Percentiles rank a stretch among this genome's conserved stretches.
phyloP scores from a whole-genome alignment of 2,113 vertebrate species.

The Oxygymnocypris stewartii region DNA sequence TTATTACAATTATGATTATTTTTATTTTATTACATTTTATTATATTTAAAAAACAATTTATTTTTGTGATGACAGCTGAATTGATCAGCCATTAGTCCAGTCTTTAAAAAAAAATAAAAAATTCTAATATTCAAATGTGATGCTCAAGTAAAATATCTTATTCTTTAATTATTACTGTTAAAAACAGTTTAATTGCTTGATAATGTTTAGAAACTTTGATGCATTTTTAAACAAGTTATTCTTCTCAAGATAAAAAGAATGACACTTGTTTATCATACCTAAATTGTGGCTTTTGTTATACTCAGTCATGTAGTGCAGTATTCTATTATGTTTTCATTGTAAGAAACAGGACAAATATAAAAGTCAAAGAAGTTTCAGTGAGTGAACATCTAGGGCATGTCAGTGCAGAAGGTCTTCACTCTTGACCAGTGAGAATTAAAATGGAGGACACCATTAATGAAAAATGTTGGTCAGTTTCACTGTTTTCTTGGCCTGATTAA shows the following conservation, averaged over 20 bases:
- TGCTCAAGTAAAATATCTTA: not conserved
- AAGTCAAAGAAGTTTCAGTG: conserved; percentile 3
- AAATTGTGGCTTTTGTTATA: not conserved
- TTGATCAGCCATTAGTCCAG: no score
- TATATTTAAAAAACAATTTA: no score
- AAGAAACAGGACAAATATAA: not conserved
- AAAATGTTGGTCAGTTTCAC: conserved; percentile 25
- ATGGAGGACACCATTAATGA: conserved; percentile 22
- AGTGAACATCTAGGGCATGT: conserved; percentile 5
- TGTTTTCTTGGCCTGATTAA: conserved; percentile 31
- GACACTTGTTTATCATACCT: not conserved
- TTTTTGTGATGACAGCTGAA: no score
- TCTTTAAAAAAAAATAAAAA: no score
- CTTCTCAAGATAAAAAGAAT: not conserved
- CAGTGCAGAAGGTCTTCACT: not conserved
- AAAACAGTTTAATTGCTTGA: not conserved
- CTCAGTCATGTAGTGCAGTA: not conserved
- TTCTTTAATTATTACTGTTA: not conserved
- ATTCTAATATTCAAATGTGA: not conserved
- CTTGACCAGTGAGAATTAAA: conserved; percentile 28
- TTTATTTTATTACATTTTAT: no score
- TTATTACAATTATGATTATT: no score
- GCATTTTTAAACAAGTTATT: not conserved
- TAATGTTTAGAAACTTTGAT: not conserved
- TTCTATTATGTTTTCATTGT: not conserved